Conservation (phyloP, 2,113 vertebrate species). For the Platichthys stellatus region DNA sequence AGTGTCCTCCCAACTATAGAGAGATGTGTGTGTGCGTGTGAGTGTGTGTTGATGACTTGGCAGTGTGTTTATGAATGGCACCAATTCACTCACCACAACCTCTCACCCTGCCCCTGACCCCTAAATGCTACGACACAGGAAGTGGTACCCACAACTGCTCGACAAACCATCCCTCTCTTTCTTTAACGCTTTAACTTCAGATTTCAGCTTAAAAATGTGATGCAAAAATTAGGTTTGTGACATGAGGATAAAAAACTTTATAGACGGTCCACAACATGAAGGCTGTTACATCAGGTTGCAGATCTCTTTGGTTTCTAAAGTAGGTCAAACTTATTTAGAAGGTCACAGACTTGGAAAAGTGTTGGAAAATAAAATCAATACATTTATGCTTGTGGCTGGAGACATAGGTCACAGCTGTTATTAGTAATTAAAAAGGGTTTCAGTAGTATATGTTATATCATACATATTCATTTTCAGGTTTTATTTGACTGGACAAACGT, state of each 20-base stretch:
- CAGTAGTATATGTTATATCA: no score
- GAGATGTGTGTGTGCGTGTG: background rate
- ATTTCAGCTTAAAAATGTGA: no score
- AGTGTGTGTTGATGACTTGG: background rate
- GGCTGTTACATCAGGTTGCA: background rate
- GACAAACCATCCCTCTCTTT: background rate
- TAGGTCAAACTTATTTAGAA: slow-evolving; percentile 20
- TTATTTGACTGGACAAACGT: no score
- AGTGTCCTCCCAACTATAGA: no score
- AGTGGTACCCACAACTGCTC: slow-evolving; percentile 1
- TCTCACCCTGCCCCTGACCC: slow-evolving; percentile 14
- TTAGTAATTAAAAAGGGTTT: background rate
- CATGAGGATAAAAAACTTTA: background rate
- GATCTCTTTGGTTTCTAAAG: background rate
- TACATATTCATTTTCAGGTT: no score
- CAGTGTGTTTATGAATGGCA: slow-evolving; percentile 28
- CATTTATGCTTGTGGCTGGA: slow-evolving; percentile 8
- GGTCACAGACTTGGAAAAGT: background rate
- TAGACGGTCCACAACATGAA: background rate
- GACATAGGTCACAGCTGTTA: slow-evolving; percentile 29
- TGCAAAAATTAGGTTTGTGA: no score
- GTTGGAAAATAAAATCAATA: slow-evolving; percentile 1
- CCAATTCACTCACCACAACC: background rate
- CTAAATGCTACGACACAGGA: slow-evolving; percentile 7
- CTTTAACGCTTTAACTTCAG: background rate